phyloP scores from a whole-genome alignment of 2,113 vertebrate genomes.

The Colaptes auratus region DNA sequence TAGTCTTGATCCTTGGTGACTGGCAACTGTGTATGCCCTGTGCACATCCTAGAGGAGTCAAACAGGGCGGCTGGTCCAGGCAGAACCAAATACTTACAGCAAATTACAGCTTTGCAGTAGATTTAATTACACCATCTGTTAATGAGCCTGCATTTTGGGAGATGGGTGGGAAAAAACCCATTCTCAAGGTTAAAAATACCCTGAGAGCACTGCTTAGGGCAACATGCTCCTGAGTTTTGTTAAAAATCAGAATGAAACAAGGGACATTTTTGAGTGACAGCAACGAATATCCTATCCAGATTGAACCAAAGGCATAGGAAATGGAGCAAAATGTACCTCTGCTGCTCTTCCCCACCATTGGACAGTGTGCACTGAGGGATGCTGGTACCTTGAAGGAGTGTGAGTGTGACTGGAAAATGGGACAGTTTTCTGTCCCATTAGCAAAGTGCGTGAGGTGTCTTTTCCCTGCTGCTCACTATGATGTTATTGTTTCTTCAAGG shows the following conservation, averaged over 20 bases:
- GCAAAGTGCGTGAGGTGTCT: accelerated
- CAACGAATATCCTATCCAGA: neutral
- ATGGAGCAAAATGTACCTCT: neutral
- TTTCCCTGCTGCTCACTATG: accelerated
- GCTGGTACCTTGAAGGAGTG: neutral
- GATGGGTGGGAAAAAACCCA: neutral
- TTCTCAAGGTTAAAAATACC: neutral
- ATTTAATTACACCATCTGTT: neutral
- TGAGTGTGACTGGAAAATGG: neutral
- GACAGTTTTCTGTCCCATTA: neutral
- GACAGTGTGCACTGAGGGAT: neutral
- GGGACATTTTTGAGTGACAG: neutral
- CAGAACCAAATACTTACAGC: neutral
- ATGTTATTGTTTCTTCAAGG: neutral
- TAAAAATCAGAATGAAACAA: neutral
- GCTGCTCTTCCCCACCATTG: neutral
- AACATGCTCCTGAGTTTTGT: neutral
- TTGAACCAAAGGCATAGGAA: neutral
- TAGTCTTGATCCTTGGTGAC: neutral
- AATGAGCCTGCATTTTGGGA: neutral
- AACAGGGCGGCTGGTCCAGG: neutral
- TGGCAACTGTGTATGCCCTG: neutral
- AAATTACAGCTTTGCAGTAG: neutral
- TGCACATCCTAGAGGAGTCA: neutral
- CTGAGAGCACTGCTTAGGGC: neutral